phyloP scores from a whole-genome alignment of 2,888 invertebrate species.

The Eupithecia insigniata region DNA sequence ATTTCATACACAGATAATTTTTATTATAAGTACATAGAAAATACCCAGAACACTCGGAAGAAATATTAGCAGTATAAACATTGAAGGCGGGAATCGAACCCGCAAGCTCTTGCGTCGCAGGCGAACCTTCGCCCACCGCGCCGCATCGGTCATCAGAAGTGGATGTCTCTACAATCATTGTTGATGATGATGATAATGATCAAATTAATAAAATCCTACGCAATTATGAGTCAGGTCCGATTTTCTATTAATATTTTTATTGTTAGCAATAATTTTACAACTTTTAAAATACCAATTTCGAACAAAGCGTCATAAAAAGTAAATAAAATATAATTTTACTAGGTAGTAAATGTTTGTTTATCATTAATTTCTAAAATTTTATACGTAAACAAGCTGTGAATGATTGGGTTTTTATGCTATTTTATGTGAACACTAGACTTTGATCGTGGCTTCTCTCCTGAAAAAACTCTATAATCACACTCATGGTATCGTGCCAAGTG shows the following conservation, averaged over 20 bases:
- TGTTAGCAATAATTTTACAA: not conserved
- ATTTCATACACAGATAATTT: too few species aligned
- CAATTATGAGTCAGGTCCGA: not conserved
- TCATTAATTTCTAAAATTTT: not conserved
- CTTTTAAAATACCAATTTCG: not conserved
- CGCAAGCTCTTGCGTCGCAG: too few species aligned
- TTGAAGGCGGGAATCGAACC: too few species aligned
- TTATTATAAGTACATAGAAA: too few species aligned
- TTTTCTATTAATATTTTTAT: not conserved
- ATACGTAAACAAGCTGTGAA: slow-evolving; percentile 3
- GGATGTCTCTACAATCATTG: not conserved
- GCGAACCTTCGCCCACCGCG: too few species aligned
- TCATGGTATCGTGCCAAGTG: not conserved
- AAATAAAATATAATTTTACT: not conserved
- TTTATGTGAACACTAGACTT: not conserved
- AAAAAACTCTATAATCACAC: not conserved
- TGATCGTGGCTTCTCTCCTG: not conserved
- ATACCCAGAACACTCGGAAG: too few species aligned
- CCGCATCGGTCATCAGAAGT: too few species aligned
- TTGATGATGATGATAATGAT: not conserved
- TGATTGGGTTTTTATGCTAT: not conserved
- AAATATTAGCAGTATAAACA: too few species aligned
- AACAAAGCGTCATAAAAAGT: slow-evolving; percentile 5
- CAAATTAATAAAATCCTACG: not conserved
- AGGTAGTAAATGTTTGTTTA: slow-evolving; percentile 4